A percentile compares a stretch with the other conserved stretches of the same genome.
These are phyloP conservation scores for Brenthis ino DNA, from an alignment of 2,888 invertebrate species.

Conservation along the genomic window DNA sequence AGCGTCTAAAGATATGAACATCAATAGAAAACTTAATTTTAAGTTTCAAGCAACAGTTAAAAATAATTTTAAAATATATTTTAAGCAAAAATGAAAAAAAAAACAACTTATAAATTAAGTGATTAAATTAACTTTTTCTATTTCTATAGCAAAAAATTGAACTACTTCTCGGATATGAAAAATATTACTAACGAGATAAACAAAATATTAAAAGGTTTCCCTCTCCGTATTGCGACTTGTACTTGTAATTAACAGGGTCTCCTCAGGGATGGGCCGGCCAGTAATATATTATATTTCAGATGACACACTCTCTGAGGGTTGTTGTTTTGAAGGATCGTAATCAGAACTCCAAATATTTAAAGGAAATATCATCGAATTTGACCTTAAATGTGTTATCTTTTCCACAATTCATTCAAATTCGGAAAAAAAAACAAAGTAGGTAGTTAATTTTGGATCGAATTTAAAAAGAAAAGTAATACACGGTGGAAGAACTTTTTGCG, in stretches of 20 bases:
- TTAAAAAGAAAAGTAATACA: too few species aligned
- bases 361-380: conserved; percentile 5
- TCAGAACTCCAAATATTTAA: conserved; percentile 55
- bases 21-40: too few species aligned
- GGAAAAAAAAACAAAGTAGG: not conserved
- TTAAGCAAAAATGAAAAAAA: too few species aligned
- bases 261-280: conserved; percentile 74
- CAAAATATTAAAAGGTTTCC: conserved; percentile 69
- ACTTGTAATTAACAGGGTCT: conserved; percentile 84
- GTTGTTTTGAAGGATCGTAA: conserved; percentile 72
- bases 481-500: too few species aligned
- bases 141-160: too few species aligned
- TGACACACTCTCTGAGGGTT: conserved; percentile 66
- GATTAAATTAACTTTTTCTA: too few species aligned
- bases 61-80: too few species aligned
- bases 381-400: not conserved
- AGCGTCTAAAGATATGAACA: too few species aligned
- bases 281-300: conserved; percentile 80
- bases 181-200: conserved; percentile 52
- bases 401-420: not conserved
- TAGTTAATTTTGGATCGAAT: too few species aligned
- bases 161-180: conserved; percentile 28
- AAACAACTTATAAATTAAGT: too few species aligned
- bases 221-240: conserved; percentile 75
- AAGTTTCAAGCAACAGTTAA: too few species aligned